These are phyloP conservation scores for Isotomurus palustris DNA, from an alignment of 2,888 invertebrate species.

Conservation along the genomic window DNA sequence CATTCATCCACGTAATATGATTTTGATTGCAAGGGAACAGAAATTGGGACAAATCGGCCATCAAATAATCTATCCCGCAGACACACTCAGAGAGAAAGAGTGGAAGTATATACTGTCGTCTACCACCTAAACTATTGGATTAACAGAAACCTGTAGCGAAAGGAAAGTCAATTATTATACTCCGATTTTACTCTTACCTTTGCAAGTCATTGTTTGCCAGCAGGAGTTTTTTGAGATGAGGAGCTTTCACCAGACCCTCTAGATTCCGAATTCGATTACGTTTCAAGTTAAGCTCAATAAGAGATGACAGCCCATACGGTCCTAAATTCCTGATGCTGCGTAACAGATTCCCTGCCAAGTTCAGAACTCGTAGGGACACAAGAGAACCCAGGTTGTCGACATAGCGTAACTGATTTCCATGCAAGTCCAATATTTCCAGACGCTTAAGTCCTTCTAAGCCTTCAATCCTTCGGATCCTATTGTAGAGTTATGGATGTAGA, in stretches of 20 bases:
- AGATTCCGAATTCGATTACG: constrained; percentile 76
- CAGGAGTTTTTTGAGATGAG: constrained; percentile 71
- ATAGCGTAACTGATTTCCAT: constrained; percentile 80
- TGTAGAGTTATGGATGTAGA: no score
- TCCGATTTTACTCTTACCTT: constrained; percentile 48
- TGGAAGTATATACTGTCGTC: no score
- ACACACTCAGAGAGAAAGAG: neutral
- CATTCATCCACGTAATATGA: constrained; percentile 12
- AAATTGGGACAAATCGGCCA: constrained; percentile 16
- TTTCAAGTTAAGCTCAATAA: constrained; percentile 83
- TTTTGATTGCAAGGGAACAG: constrained; percentile 10
- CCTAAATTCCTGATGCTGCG: constrained; percentile 69
- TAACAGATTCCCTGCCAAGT: constrained; percentile 88
- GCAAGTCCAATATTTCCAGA: constrained; percentile 85
- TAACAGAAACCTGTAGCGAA: no score
- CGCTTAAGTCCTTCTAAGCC: constrained; percentile 67
- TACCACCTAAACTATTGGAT: no score
- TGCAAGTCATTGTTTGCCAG: constrained; percentile 75
- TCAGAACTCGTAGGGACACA: constrained; percentile 77
- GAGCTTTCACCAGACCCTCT: constrained; percentile 72
- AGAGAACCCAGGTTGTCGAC: constrained; percentile 66
- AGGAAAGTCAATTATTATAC: no score
- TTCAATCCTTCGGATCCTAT: constrained; percentile 72
- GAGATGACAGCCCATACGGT: constrained; percentile 68
- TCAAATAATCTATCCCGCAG: constrained; percentile 6